phyloP scores from a whole-genome alignment of 2,888 invertebrate genomes.

The Drosophila birchii region DNA sequence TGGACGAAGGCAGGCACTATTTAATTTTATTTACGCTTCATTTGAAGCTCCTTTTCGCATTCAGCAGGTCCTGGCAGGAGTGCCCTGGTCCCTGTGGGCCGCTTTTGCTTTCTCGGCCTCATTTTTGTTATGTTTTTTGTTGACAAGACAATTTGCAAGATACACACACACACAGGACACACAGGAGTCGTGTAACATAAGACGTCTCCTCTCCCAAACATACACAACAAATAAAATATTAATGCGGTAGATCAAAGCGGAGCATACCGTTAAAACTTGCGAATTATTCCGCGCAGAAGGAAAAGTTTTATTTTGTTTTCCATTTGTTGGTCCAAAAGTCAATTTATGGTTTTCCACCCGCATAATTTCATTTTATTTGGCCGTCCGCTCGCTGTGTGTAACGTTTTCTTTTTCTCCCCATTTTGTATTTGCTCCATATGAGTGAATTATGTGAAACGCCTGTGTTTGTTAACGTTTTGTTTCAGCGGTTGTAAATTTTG shows the following conservation, averaged over 20 bases:
- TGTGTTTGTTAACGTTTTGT: slow-evolving; percentile 35
- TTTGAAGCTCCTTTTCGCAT: slow-evolving; percentile 45
- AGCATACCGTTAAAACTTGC: slow-evolving; percentile 47
- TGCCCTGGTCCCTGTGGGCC: slow-evolving; percentile 26
- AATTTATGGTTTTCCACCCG: slow-evolving; percentile 69
- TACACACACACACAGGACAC: slow-evolving; percentile 24
- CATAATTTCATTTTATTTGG: slow-evolving; percentile 67
- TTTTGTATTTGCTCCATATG: slow-evolving; percentile 24
- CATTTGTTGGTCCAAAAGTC: slow-evolving; percentile 55
- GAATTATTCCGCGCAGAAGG: slow-evolving; percentile 32
- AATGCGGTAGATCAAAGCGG: slow-evolving; percentile 57
- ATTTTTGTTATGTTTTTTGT: slow-evolving; percentile 37
- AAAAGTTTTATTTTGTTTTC: slow-evolving; percentile 54
- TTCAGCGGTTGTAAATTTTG: slow-evolving; percentile 27
- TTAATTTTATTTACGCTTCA: slow-evolving; percentile 52
- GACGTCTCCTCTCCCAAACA: slow-evolving; percentile 4
- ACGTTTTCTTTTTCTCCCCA: slow-evolving; percentile 27
- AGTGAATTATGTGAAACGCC: slow-evolving; percentile 46
- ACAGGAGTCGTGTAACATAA: slow-evolving; percentile 21
- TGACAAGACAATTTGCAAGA: slow-evolving; percentile 54
- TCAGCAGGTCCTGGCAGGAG: slow-evolving; percentile 18
- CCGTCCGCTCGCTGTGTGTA: slow-evolving; percentile 21
- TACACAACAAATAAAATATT: slow-evolving; percentile 41
- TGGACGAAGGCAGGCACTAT: background rate
- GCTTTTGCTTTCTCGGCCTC: slow-evolving; percentile 12